phyloP scores from a whole-genome alignment of 2,113 vertebrate species.

The Mirza zaza region DNA sequence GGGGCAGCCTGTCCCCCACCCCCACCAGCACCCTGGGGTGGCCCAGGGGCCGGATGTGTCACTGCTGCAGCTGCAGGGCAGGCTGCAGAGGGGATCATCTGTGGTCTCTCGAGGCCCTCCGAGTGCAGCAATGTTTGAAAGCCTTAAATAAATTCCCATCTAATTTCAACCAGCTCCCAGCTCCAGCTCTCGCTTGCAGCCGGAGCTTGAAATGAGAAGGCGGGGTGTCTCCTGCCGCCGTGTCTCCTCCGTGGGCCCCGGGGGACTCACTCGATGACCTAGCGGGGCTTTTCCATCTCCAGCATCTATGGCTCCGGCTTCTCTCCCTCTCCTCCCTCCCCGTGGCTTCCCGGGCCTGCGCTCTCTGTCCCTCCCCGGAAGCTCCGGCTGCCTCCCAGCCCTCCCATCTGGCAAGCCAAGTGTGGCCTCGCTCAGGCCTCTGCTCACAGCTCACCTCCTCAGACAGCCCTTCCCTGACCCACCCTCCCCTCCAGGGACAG shows the following conservation, averaged over 20 bases:
- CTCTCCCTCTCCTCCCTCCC: no score
- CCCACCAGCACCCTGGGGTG: neutral
- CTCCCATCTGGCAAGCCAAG: neutral
- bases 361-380: neutral
- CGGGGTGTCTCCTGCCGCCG: neutral
- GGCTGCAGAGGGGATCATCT: neutral
- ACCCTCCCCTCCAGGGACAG: neutral
- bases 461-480: neutral
- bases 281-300: neutral
- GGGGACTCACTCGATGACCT: neutral
- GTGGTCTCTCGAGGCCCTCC: neutral
- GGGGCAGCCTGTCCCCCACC: neutral
- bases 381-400: neutral
- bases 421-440: neutral
- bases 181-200: neutral
- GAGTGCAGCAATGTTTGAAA: constrained; percentile 45
- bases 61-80: neutral
- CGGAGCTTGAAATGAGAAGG: neutral
- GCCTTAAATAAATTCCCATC: constrained; percentile 61
- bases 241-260: neutral
- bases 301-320: neutral
- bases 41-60: neutral
- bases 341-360: neutral
- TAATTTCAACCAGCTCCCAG: constrained; percentile 8
- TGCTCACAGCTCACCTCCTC: neutral